Evolutionary conservation across 1,140 invertebrate species (phyloP), one percentile per base, ranked within the genome.

Genomic region (Hycleus phaleratus): DNA sequence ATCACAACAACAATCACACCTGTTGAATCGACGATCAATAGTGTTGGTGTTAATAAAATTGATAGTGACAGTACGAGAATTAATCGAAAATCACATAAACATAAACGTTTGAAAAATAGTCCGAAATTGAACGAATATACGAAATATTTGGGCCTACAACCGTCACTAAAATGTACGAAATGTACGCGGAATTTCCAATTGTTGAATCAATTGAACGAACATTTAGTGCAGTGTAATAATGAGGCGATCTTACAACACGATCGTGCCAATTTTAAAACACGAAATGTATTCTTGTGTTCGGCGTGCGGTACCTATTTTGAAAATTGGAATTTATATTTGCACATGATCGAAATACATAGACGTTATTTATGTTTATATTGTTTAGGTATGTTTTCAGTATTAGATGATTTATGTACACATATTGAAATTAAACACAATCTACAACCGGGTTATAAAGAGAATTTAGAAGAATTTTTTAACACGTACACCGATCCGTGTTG

Each of bases 261-360:
- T n/a, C 40, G 10, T 4, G 40, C 58, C 68, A 62, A 80, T 67
- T 83, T 82, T 49, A 79, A 81, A 65, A 84, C 83, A 18, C 75
- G 85, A 45, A 86, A 86, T 74, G 86, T 88, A 51, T 90, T 86
- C 62, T 70, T 87, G 10, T 91, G 88, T 70, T 84, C 85, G 7
- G 83, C 84, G 1, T 91, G 88, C 71, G 84, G 82, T 25, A 87
- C 82, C 2, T 89, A 90, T 63, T 89, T 88, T 74, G 86, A 90
- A 73, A 86, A 86, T 62, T 90, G 87, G 86, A 88, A 90, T 74
- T 74, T 90, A 26, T 90, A 89, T 70, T 70, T 87, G 8, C 88
- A 91, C 63, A 90, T 90, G 84, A 77, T 85, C 46, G 86, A 90
- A 62, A 78, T 84, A 12, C 88, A 91, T 69, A 82, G 84, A 59